Evolutionary conservation across 37 sponge, comb jelly and placozoan genomes (phyloP), one percentile per base, ranked within the genome.

Genomic region (Petrosia ficiformis): DNA sequence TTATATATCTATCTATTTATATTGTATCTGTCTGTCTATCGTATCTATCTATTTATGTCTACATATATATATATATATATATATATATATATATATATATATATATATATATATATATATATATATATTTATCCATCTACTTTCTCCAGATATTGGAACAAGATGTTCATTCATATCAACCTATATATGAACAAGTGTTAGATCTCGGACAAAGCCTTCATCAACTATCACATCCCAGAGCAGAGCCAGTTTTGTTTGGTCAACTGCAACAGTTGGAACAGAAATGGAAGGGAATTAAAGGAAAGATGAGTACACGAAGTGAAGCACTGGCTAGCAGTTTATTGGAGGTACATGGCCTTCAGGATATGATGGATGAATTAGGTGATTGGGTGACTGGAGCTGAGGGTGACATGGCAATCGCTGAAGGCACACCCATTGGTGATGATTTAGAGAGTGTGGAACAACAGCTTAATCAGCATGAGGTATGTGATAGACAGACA

Each of bases 311-410:
- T 24, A 41, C 69, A 21, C 74, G 80, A 0, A 81, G 82, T 67
- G 91, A 90, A 70, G 91, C 73, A 5, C 65, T 85, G 29, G 77
- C 87, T 19, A 72, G 73, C 2, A 76, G 75, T 11, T 59, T 80
- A 54, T 65, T 92, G 65, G 85, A 84, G 64, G 56, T 92, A 31
- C 85, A 83, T 21, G 93, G 93, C 34, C 75, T 88, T 32, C 92
- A 95, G 78, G 84, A 90, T 52, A 81, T 88, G 75, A 40, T 95
- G 71, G 92, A 88, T 57, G 74, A 76, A 8, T 82, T 93, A 31
- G 57, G 70, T 44, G 83, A 71, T 16, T 97, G 94, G 94, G 78
- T 97, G 54, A 54, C 57, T 0, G 94, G 77, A 26, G 97, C 97
- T 0, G 89, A 93, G 71, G 57, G 33, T 39, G 75, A 77, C 44